Percentiles rank a stretch among this genome's conserved stretches.
Evolutionary conservation across 2,888 invertebrate genomes (phyloP).

Genomic region (Agrochola lota): DNA sequence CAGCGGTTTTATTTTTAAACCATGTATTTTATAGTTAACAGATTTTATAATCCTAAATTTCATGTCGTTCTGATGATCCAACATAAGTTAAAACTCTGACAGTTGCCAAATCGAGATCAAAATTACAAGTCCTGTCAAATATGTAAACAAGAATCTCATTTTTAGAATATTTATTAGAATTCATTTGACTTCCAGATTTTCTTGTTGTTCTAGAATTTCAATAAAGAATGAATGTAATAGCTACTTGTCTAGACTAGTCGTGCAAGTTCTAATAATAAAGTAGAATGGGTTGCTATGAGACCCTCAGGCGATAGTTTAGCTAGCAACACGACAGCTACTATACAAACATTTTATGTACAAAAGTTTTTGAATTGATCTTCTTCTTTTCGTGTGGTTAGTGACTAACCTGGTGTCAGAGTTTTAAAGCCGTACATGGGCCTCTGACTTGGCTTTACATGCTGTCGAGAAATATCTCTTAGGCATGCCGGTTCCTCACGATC

Average conservation of each 20-base stretch:
- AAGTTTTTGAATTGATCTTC: background rate
- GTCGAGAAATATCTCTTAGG: no score
- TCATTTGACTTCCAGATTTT: slow-evolving; percentile 40
- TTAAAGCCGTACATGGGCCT: no score
- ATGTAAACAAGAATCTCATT: background rate
- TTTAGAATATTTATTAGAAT: slow-evolving; percentile 16
- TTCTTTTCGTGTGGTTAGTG: no score
- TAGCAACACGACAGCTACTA: background rate
- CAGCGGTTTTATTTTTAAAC: background rate
- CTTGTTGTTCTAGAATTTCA: slow-evolving; percentile 19
- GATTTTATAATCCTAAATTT: background rate
- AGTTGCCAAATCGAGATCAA: background rate
- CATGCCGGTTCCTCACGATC: no score
- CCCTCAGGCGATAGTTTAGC: background rate
- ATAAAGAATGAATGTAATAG: slow-evolving; percentile 44
- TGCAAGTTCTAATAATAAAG: slow-evolving; percentile 42
- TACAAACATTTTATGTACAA: background rate
- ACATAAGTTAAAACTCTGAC: background rate
- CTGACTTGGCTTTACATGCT: no score
- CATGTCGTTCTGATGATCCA: background rate
- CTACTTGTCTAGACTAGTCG: slow-evolving; percentile 54
- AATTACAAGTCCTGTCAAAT: background rate
- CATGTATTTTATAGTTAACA: no score
- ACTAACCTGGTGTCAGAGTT: no score
- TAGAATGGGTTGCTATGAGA: slow-evolving; percentile 18